A percentile compares a stretch with the other conserved stretches of the same genome.
These are phyloP conservation scores for Dicerorhinus sumatrensis DNA, from an alignment of 2,113 vertebrate species.

Conservation along the genomic window DNA sequence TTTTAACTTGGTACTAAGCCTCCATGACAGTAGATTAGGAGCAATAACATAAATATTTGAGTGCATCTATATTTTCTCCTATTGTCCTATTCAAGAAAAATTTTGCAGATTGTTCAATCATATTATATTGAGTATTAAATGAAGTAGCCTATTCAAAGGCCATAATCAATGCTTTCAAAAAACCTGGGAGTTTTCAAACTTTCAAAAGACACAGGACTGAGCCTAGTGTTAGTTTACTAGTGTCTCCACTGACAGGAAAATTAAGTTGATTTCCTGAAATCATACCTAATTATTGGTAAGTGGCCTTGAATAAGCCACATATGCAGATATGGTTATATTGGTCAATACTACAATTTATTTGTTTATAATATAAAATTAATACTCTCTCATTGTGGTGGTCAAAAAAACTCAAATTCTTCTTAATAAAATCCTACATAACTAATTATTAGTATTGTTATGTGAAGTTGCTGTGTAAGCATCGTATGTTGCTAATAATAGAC, in stretches of 20 bases:
- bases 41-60: neutral
- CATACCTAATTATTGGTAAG: neutral
- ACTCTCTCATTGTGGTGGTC: neutral
- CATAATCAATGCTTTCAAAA: neutral
- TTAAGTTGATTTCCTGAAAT: slow-evolving; percentile 31
- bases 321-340: neutral
- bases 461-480: neutral
- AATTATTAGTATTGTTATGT: neutral
- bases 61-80: neutral
- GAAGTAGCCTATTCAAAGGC: neutral
- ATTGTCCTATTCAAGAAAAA: neutral
- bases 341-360: neutral
- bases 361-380: slow-evolving; percentile 42
- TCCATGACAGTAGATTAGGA: neutral
- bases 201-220: neutral
- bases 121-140: neutral
- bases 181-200: neutral
- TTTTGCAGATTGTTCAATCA: neutral
- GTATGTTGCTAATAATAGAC: neutral
- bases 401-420: slow-evolving; percentile 16
- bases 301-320: neutral
- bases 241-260: neutral
- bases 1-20: neutral
- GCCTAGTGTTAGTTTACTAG: neutral
- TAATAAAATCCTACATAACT: neutral